Conservation (phyloP, 1,140 invertebrate genomes). For the Saccostrea glomerata region DNA sequence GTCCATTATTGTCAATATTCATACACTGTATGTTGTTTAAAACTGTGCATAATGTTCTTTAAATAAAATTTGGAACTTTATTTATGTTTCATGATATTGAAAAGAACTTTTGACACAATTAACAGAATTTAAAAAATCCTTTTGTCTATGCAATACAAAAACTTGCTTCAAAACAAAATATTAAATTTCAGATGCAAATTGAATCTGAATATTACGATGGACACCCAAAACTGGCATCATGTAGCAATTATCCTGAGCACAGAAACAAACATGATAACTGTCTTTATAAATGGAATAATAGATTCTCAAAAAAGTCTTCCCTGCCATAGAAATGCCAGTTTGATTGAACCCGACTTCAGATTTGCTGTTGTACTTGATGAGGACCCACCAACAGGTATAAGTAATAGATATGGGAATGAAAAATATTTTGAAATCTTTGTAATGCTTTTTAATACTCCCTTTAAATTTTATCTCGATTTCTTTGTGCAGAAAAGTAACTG, state of each 20-base stretch:
- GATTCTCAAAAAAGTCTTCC: not conserved
- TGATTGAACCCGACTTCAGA: not conserved
- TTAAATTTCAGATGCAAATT: not conserved
- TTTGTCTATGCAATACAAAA: not conserved
- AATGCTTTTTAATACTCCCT: too few relatives aligned
- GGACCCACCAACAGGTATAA: not conserved
- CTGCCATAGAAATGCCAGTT: not conserved
- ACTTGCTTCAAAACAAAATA: not conserved
- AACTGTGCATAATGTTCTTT: not conserved
- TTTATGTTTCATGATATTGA: not conserved
- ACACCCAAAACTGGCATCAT: constrained; percentile 1
- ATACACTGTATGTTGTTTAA: too few relatives aligned
- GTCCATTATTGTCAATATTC: too few relatives aligned
- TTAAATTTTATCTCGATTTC: too few relatives aligned
- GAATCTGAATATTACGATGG: not conserved
- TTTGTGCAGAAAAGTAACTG: too few relatives aligned
- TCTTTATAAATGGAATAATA: not conserved
- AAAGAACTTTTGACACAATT: not conserved
- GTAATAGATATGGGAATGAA: not conserved
- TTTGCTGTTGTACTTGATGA: not conserved
- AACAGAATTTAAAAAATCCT: not conserved
- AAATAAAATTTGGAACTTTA: not conserved
- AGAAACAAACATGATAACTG: not conserved
- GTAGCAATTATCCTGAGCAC: not conserved
- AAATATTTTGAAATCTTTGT: not conserved